Evolutionary conservation across 2,888 invertebrate species (phyloP), one percentile per base, ranked within the genome.

Genomic region (Cephus sareptanus): DNA sequence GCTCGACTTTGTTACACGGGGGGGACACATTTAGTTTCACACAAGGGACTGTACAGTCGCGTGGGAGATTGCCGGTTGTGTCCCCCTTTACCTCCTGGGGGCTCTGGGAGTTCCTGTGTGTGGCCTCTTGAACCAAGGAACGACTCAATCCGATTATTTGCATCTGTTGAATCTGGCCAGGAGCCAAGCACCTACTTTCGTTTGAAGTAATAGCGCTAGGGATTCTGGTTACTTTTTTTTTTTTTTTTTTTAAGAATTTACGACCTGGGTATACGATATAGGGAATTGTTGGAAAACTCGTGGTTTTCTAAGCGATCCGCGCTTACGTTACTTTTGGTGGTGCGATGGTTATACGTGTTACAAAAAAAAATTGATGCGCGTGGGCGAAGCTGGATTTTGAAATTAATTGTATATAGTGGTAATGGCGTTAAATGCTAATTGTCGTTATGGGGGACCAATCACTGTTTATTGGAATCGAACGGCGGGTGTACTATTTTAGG

Each of bases 151-250:
- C 13, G 12, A 73, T 71, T 71, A 34, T 71, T 71, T 34, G 71
- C 71, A 71, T 31, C 71, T 71, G 71, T 71, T 71, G 71, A 71
- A 71, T 71, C 71, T 71, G 71, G 71, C 71, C 31, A 71, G 71
- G 71, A 31, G 71, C 71, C 71, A 71, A 71, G 71, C 1, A 23
- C 9, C 56, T 56, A 56, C 56, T 56, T 15, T 70, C 70, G 13
- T 33, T 33, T 9, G 71, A 34, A 31, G 33, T 71, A 30, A 71
- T 31, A 11, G 30, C 31, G 31, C n/a, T 6, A 30, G 71, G 33
- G 23, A 56, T 23, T 56, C 35, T 35, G 35, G 35, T 23, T 23
- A 37, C 35, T 12, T 37, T 37, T 4, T 15, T 40, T 40, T 56
- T 23, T 56, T 40, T 37, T 37, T 3, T 33, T 33, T 33, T 1